A percentile compares a stretch with the other conserved stretches of the same genome.
These are phyloP conservation scores for Anthophora plumipes DNA, from an alignment of 2,888 invertebrate species.

Conservation along the genomic window DNA sequence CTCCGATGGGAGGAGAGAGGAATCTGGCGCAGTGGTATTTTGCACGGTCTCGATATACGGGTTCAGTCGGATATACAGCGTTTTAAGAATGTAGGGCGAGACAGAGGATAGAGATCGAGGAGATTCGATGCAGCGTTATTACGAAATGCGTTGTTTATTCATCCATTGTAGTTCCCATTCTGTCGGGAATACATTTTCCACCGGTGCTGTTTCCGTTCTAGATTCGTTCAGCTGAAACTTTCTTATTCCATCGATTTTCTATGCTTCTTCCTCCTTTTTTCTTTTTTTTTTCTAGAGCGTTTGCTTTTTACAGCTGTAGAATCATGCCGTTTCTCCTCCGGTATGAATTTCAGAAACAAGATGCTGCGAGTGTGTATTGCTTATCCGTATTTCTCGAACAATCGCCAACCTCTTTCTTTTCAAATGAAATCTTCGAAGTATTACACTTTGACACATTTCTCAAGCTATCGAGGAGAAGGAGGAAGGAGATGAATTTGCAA, in stretches of 20 bases:
- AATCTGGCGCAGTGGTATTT: background rate
- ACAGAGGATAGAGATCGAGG: background rate
- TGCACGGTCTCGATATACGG: too few species aligned
- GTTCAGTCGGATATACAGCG: too few species aligned
- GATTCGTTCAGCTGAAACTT: conserved; percentile 6
- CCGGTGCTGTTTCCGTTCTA: background rate
- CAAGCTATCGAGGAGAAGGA: too few species aligned
- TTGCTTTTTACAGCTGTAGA: background rate
- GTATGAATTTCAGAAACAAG: too few species aligned
- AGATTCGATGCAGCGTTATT: conserved; percentile 6
- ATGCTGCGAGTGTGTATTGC: too few species aligned
- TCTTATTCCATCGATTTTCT: conserved; percentile 8
- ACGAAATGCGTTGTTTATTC: conserved; percentile 12
- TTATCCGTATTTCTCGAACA: too few species aligned
- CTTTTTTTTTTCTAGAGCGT: background rate
- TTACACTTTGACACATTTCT: too few species aligned
- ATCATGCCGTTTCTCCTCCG: background rate
- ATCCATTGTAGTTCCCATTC: conserved; percentile 5
- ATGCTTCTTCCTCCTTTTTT: too few species aligned
- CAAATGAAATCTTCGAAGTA: too few species aligned
- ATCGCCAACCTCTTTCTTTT: too few species aligned
- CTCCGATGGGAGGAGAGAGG: background rate
- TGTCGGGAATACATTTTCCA: background rate
- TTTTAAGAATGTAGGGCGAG: too few species aligned
- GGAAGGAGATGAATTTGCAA: too few species aligned